phyloP scores from a whole-genome alignment of 2,113 vertebrate genomes.

The Physeter macrocephalus region DNA sequence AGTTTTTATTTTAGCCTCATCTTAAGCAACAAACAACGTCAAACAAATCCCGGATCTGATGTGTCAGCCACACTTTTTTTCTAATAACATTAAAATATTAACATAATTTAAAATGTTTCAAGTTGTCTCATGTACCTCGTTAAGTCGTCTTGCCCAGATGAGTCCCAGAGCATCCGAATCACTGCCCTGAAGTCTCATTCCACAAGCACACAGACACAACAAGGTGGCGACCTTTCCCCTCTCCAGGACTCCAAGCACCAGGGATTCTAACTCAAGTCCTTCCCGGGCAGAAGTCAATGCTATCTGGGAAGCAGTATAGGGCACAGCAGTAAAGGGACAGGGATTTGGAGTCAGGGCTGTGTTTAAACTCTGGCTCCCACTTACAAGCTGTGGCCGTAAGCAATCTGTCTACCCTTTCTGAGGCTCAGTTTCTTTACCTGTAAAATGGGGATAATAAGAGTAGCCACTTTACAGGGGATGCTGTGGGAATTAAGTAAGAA shows the following conservation, averaged over 20 bases:
- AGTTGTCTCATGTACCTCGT: neutral
- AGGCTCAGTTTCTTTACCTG: neutral
- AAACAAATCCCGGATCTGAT: neutral
- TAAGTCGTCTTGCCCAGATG: neutral
- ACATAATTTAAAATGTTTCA: neutral
- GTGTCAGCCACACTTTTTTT: neutral
- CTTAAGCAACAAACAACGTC: neutral
- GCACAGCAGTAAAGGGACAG: neutral
- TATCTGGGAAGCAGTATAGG: neutral
- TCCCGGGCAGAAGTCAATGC: neutral
- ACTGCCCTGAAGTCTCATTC: accelerated
- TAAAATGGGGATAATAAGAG: neutral
- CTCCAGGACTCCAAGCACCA: neutral
- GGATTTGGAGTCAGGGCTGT: neutral
- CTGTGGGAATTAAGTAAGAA: neutral
- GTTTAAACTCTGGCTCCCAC: neutral
- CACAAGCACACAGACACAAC: no score
- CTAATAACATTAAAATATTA: neutral
- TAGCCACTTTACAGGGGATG: neutral
- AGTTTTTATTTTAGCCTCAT: neutral
- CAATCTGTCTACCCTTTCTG: neutral
- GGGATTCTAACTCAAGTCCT: neutral
- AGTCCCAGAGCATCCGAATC: neutral
- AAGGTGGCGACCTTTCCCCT: neutral
- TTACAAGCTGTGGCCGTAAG: neutral